These are phyloP conservation scores for Aurelia aurita complex sp. Pacific DNA, from an alignment of 30 jellyfish, hydroid and myxozoan genomes.

Conservation along the genomic window DNA sequence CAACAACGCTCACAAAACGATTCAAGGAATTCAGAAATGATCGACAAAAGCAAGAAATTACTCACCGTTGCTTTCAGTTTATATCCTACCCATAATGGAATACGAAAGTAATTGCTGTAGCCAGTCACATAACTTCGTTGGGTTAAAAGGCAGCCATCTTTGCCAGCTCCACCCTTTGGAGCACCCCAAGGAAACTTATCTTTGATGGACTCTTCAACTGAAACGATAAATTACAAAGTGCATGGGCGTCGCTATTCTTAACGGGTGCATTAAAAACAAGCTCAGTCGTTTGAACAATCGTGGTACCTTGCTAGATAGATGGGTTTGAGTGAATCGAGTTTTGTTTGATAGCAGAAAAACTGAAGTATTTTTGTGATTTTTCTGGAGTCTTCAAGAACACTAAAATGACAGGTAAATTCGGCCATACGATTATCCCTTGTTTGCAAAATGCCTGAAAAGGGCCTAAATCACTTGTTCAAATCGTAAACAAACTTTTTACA, in stretches of 20 bases:
- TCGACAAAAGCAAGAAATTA: background rate
- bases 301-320: no score
- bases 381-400: no score
- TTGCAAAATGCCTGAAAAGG: no score
- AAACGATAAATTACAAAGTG: background rate
- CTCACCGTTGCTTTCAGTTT: conserved; percentile 56
- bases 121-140: conserved; percentile 69
- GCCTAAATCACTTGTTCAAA: no score
- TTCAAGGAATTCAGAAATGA: background rate
- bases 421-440: no score
- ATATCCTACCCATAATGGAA: conserved; percentile 85
- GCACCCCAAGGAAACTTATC: conserved; percentile 62
- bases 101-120: conserved; percentile 56
- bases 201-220: conserved; percentile 15
- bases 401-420: no score
- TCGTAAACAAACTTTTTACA: no score
- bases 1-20: no score
- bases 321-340: no score
- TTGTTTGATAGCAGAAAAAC: no score
- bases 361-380: no score
- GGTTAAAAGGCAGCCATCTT: conserved; percentile 49
- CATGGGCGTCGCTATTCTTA: background rate
- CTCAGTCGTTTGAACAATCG: background rate
- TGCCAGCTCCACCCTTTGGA: conserved; percentile 63
- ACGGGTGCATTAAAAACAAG: background rate